phyloP scores from a whole-genome alignment of 1,140 invertebrate species.

The Drosophila lini region DNA sequence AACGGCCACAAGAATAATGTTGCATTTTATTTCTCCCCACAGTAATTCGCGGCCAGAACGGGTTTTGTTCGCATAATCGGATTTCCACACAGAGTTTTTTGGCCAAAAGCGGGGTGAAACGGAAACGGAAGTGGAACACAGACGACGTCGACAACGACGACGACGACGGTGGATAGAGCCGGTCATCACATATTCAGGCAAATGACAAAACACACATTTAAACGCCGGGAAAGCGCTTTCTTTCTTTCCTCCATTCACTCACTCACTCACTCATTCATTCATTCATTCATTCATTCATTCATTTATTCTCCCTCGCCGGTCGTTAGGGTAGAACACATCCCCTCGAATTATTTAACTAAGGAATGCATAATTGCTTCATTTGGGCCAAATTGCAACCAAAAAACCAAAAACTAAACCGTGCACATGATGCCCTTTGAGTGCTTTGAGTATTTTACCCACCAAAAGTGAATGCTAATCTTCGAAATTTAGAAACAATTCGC shows the following conservation, averaged over 20 bases:
- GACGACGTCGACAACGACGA: neutral
- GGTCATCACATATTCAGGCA: conserved; percentile 33
- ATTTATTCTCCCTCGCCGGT: conserved; percentile 33
- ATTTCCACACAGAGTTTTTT: conserved; percentile 52
- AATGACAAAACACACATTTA: conserved; percentile 52
- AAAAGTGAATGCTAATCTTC: conserved; percentile 11
- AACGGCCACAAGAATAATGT: conserved; percentile 79
- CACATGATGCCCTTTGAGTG: neutral
- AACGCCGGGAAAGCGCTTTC: conserved; percentile 36
- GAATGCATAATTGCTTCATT: conserved; percentile 46
- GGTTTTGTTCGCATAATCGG: conserved; percentile 77
- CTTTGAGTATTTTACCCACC: neutral
- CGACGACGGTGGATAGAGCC: neutral
- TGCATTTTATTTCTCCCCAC: conserved; percentile 78
- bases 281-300: conserved; percentile 16
- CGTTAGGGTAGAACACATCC: conserved; percentile 6
- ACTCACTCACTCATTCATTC: neutral
- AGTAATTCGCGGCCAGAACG: conserved; percentile 74
- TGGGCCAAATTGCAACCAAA: conserved; percentile 6
- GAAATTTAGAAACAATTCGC: conserved; percentile 26
- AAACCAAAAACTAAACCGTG: neutral
- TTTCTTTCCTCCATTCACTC: conserved; percentile 14
- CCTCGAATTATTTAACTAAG: conserved; percentile 22
- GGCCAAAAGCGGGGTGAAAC: neutral
- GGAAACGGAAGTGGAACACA: neutral